Evolutionary conservation across 2,113 vertebrate species (phyloP), one percentile per base, ranked within the genome.

Genomic region (Sialia sialis): DNA sequence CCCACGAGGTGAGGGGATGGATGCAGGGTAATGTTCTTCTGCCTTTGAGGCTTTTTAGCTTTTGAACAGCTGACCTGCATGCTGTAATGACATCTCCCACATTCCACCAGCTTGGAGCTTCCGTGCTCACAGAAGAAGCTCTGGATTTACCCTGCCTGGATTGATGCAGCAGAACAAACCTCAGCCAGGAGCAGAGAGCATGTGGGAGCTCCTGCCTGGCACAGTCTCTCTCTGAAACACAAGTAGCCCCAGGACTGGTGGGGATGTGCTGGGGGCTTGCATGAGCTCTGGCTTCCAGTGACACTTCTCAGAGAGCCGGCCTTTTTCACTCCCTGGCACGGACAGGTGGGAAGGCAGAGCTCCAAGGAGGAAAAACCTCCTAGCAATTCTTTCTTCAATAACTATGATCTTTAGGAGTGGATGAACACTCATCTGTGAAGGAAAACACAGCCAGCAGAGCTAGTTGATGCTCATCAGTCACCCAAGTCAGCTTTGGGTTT

Each of bases 231-330:
- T 34, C 56, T 80, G 76, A 83, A 34, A 63, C 39, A 23, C 3
- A 30, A 79, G 29, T 26, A 77, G 49, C 52, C 41, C n/a, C 63
- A 23, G 44, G 15, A 70, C 51, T 82, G 43, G 41, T 26, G 49
- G 30, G n/a, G 13, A 8, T 76, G 17, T 1, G 5, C 39, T 46
- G 58, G 14, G 32, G n/a, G 11, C 58, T 30, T 29, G n/a, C 0
- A 0, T n/a, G 51, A 78, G 34, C 46, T 66, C 60, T 1, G 2
- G 36, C 64, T 84, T 52, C 66, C 64, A 87, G 38, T 0, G 0
- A 25, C 1, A 4, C 32, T 78, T 48, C 20, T 29, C 0, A 0
- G 25, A 52, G 38, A 66, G 29, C 59, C 0, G 0, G 39, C n/a
- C 59, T 59, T 51, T 58, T 54, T 81, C 51, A 11, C 16, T 66